Evolutionary conservation across 2,888 invertebrate species (phyloP).

Genomic region (Erebia epiphron): DNA sequence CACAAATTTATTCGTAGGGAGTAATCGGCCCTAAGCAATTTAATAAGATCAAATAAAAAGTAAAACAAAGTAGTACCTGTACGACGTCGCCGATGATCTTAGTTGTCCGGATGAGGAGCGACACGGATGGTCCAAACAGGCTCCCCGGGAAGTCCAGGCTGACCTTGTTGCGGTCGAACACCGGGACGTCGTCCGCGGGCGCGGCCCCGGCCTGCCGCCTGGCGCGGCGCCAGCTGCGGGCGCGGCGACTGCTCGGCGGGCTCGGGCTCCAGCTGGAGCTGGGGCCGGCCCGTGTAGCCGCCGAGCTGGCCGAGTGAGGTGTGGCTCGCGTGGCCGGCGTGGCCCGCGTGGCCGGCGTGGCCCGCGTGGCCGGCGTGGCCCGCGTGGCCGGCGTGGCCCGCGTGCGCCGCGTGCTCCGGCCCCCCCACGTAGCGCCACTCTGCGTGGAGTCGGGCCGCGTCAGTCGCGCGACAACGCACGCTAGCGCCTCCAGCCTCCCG

Average conservation of each 20-base stretch:
- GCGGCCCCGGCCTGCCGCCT: constrained; percentile 73
- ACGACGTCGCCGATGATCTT: constrained; percentile 86
- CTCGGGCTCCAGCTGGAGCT: constrained; percentile 21
- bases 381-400: constrained; percentile 16
- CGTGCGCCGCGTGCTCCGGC: constrained; percentile 30
- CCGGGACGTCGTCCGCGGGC: constrained; percentile 82
- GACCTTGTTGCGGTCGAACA: constrained; percentile 85
- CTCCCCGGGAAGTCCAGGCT: constrained; percentile 86
- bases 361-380: not conserved
- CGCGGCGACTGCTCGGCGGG: constrained; percentile 31
- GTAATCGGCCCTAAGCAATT: no score
- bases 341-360: constrained; percentile 35
- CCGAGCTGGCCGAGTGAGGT: no score
- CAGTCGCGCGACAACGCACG: constrained; percentile 10
- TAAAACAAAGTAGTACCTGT: constrained; percentile 70
- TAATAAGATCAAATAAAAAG: no score
- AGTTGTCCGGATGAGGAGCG: constrained; percentile 85
- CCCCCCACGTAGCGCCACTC: constrained; percentile 68
- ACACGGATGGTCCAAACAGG: constrained; percentile 87
- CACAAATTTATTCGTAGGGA: no score
- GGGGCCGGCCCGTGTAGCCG: not conserved
- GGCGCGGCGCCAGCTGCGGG: constrained; percentile 46
- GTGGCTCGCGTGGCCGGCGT: not conserved
- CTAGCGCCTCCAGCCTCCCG: constrained; percentile 32
- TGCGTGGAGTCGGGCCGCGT: constrained; percentile 40